Percentiles rank a stretch among this genome's conserved stretches.
Conservation (phyloP, 2,113 vertebrate species). For the Fregata magnificens region DNA sequence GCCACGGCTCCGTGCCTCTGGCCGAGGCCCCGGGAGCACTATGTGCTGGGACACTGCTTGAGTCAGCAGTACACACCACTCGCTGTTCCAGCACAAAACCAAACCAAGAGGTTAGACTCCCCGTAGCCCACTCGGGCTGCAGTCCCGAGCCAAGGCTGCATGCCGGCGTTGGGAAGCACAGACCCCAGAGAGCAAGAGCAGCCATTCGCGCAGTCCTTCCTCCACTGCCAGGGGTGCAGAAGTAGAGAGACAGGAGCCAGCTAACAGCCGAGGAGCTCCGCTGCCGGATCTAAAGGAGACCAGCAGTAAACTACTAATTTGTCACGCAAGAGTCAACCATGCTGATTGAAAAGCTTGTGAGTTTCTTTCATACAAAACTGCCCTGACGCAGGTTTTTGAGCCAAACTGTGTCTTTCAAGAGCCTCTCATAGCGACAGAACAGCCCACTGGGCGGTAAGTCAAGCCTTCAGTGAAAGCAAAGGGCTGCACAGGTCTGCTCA, state of each 20-base stretch:
- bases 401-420: neutral
- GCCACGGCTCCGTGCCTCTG: neutral
- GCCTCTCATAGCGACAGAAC: neutral
- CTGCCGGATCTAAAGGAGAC: neutral
- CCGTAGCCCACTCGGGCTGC: neutral
- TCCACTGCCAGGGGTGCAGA: fast-evolving
- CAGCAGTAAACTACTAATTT: neutral
- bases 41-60: fast-evolving
- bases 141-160: fast-evolving
- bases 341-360: neutral
- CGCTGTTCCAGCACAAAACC: neutral
- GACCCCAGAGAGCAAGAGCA: too few species aligned
- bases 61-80: neutral
- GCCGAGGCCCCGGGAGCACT: neutral
- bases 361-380: too few species aligned
- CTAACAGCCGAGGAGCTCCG: neutral
- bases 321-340: neutral
- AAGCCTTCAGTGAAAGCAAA: neutral
- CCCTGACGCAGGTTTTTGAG: neutral
- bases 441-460: neutral
- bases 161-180: neutral
- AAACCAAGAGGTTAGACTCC: fast-evolving
- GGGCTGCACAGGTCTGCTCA: neutral
- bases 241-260: neutral
- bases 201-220: fast-evolving